Base-by-base conservation (phyloP, 1,140 invertebrate genomes). In the Zaprionus vittiger region DNA sequence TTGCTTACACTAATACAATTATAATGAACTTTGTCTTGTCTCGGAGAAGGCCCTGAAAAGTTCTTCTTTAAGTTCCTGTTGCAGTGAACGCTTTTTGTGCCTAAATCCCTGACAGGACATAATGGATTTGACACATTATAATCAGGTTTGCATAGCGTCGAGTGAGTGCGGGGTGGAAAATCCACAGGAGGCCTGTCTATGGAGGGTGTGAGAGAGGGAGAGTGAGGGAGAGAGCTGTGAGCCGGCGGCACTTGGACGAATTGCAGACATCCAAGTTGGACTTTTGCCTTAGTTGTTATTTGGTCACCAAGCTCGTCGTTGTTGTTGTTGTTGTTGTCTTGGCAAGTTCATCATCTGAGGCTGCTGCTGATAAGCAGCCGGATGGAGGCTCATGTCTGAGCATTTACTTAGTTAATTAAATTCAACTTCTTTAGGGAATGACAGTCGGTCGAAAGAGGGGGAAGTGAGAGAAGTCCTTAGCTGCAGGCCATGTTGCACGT, bases 111-210 rank as follows among this genome's bases (percentile, higher is more conserved):
- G 84, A 86, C 90, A 91, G 78, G 75, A 83, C 80, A 86, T 90
- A 86, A 91, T 86, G 85, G 74, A 91, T 90, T 91, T 91, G 90
- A 91, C 90, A 91, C 90, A 91, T 91, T 91, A 91, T 91, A 91
- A 91, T 91, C 86, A 91, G 91, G 79, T 83, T 87, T 79, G 83
- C 77, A 91, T 77, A 81, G 77, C 83, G 68, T 69, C 77, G 75
- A 49, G 41, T 31, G 54, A 61, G 37, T 61, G 41, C 5, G 41
- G 63, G 65, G 70, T 38, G 52, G 61, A n/a, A 28, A 60, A 73
- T 26, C 22, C 69, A 72, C 70, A 63, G 64, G 63, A 41, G 57
- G 60, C 22, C 65, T 57, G 44, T n/a, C 31, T 41, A 20, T 54
- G 38, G 14, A 28, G 20, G 12, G 34, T 17, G 37, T 9, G 9